phyloP scores from a whole-genome alignment of 1,140 invertebrate species.

The Hypsibius dujardini region DNA sequence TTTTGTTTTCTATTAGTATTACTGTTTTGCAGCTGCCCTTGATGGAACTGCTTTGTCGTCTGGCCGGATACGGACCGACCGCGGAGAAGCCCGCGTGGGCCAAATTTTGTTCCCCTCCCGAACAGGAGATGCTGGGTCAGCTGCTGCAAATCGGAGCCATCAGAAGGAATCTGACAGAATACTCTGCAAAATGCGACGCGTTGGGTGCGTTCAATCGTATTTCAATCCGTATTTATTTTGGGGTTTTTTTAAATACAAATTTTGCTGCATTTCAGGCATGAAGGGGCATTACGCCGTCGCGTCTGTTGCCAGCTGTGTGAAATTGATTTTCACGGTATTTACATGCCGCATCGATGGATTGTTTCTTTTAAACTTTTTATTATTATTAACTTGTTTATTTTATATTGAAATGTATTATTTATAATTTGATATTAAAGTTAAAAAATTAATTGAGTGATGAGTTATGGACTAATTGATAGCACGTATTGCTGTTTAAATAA shows the following conservation, averaged over 20 bases:
- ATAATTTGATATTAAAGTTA: too few species aligned
- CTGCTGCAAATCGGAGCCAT: background rate
- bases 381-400: too few species aligned
- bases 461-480: too few species aligned
- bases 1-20: too few species aligned
- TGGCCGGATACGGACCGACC: background rate
- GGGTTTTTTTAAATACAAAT: background rate
- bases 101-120: background rate
- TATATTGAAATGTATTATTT: too few species aligned
- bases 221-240: background rate
- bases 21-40: background rate
- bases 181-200: background rate
- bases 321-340: too few species aligned
- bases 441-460: too few species aligned
- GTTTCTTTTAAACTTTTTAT: too few species aligned
- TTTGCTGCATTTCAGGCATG: background rate
- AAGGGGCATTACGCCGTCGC: background rate
- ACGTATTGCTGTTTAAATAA: too few species aligned
- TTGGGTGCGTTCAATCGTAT: background rate
- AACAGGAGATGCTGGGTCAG: background rate
- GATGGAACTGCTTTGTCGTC: conserved; percentile 1
- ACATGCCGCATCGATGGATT: too few species aligned
- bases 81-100: background rate
- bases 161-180: conserved; percentile 4
- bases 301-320: background rate